Base-by-base conservation (phyloP, 1,140 invertebrate genomes). In the Philopotamus ludificatus region DNA sequence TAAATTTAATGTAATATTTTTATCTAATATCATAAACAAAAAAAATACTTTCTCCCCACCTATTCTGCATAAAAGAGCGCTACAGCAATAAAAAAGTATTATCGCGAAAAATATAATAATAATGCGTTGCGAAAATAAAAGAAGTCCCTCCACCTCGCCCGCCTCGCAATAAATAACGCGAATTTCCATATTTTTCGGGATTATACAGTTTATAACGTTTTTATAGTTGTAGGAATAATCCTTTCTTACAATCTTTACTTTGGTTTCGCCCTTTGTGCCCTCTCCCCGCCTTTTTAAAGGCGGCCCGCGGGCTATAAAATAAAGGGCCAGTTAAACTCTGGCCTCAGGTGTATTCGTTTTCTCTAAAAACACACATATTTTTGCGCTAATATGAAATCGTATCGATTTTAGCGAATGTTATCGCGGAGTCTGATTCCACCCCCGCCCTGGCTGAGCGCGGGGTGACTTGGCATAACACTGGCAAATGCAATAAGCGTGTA, bases 161-260 rank as follows among this genome's bases (percentile, higher is more conserved):
- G 26, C 15, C 22, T 28, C 42, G 28, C 25, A 45, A 57, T 58
- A 69, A 63, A 58, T 53, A 64, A 49, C 21, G 50, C 55, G 51
- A 64, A 70, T 70, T 58, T 66, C 68, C 68, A 70, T 70, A 70
- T 70, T 70, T 70, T 61, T 57, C 50, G 55, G 65, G 68, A 70
- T 70, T 70, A 70, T 67, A 65, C 62, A 60, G 54, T 70, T 67
- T 70, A 70, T 60, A 70, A 63, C 63, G 57, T 70, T 70, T 70
- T 70, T 70, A 70, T 70, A 67, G 65, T 67, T n/a, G 41, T 20
- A 57, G 55, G 10, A 28, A 26, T 70, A 70, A 70, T 70, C 68
- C 68, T 70, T 70, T 67, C 65, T 66, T 59, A 64, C 53, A 70
- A 66, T 70, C 68, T 70, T 67, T 64, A 55, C 65, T 66, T 66